Conservation (phyloP, 1,140 invertebrate species). For the Oryctes rhinoceros region DNA sequence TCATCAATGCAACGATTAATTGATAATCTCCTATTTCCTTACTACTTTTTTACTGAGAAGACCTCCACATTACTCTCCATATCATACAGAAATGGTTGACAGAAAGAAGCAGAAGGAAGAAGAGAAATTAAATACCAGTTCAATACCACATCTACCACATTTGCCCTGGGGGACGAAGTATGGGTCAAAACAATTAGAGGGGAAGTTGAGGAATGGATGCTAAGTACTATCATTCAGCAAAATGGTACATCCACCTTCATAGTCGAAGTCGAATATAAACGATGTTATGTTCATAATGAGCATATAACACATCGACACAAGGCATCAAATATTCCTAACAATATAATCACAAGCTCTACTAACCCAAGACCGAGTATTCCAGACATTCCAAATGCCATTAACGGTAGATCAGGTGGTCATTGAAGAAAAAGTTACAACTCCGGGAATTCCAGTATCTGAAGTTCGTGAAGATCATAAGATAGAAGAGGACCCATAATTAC, state of each 20-base stretch:
- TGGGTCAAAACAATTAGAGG: background rate
- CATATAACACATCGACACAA: background rate
- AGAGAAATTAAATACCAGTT: background rate
- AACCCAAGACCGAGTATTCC: background rate
- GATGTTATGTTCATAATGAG: background rate
- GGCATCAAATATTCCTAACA: background rate
- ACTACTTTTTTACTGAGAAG: background rate
- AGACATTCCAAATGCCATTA: background rate
- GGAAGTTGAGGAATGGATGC: background rate
- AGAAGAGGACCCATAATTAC: background rate
- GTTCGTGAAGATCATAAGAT: no score
- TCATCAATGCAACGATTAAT: background rate
- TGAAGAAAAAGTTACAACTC: background rate
- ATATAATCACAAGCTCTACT: background rate
- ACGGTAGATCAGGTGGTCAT: background rate
- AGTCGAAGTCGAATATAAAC: background rate
- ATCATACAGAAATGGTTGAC: background rate
- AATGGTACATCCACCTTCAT: background rate
- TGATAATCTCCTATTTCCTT: constrained; percentile 4
- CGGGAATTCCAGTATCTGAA: background rate
- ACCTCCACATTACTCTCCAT: background rate
- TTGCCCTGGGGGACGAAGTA: background rate
- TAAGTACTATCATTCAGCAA: background rate
- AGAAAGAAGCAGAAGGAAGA: background rate
- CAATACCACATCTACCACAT: background rate